phyloP scores from a whole-genome alignment of 2,888 invertebrate genomes.

The Drosophila flavopinicola region DNA sequence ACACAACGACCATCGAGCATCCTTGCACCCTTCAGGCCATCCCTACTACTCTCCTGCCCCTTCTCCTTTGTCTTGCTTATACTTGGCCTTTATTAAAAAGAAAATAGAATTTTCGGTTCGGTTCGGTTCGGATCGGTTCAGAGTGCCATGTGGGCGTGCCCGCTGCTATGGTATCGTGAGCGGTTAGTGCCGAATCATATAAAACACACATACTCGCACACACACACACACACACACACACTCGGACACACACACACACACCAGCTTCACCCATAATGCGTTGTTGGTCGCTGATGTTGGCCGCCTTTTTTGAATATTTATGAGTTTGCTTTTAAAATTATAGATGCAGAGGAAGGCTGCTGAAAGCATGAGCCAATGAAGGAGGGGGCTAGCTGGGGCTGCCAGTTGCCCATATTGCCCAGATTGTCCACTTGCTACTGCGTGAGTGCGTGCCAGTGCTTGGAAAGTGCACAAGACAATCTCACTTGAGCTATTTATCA shows the following conservation, averaged over 20 bases:
- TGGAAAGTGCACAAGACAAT: constrained; percentile 51
- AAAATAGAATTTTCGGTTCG: constrained; percentile 73
- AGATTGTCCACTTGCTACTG: constrained; percentile 56
- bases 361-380: constrained; percentile 39
- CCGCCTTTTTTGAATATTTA: constrained; percentile 78
- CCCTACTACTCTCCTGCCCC: background rate
- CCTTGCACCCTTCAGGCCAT: background rate
- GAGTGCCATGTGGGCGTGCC: constrained; percentile 55
- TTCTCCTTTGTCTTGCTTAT: background rate
- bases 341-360: constrained; percentile 69
- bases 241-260: constrained; percentile 27
- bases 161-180: constrained; percentile 36
- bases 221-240: constrained; percentile 22
- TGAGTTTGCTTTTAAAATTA: constrained; percentile 80
- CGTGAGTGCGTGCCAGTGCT: constrained; percentile 44
- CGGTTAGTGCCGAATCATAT: constrained; percentile 59
- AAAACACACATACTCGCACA: constrained; percentile 44
- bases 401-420: constrained; percentile 11
- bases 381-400: background rate
- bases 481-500: constrained; percentile 74
- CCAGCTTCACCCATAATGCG: constrained; percentile 52
- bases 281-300: constrained; percentile 69
- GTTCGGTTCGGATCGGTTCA: constrained; percentile 35
- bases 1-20: constrained; percentile 24
- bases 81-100: constrained; percentile 73